Evolutionary conservation across 2,888 invertebrate species (phyloP).

Genomic region (Drepana falcataria): DNA sequence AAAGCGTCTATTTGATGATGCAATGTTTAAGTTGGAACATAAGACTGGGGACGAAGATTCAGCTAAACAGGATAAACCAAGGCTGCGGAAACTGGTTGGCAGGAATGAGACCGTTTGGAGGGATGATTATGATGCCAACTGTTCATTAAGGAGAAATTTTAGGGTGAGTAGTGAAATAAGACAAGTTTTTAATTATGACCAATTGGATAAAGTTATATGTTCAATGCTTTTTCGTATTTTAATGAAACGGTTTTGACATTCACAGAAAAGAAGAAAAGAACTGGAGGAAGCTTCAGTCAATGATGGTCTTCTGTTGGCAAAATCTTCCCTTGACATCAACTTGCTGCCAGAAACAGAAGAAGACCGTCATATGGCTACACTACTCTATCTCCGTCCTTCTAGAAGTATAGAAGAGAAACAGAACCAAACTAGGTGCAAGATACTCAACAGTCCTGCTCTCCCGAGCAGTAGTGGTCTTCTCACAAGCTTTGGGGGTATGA

Average conservation of each 20-base stretch:
- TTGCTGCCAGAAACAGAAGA: constrained; percentile 89
- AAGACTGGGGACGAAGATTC: constrained; percentile 87
- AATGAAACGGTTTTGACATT: constrained; percentile 6
- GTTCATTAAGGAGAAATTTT: constrained; percentile 89
- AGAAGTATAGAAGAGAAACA: constrained; percentile 80
- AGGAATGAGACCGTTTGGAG: constrained; percentile 90
- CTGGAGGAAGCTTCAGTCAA: constrained; percentile 82
- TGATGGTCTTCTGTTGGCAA: constrained; percentile 85
- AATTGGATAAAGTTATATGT: background rate
- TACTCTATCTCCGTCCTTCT: constrained; percentile 83
- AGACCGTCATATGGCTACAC: constrained; percentile 87
- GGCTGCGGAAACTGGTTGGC: constrained; percentile 86
- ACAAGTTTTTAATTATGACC: too few species aligned
- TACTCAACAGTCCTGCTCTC: constrained; percentile 76
- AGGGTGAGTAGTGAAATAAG: constrained; percentile 80
- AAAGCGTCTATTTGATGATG: constrained; percentile 93
- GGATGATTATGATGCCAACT: constrained; percentile 96
- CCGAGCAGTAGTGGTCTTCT: constrained; percentile 73
- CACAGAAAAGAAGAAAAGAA: constrained; percentile 84
- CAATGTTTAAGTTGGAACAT: constrained; percentile 99
- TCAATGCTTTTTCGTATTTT: background rate
- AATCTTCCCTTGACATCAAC: constrained; percentile 86
- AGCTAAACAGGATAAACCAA: constrained; percentile 84
- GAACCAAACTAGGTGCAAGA: constrained; percentile 62
- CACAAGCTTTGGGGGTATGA: constrained; percentile 74